phyloP scores from a whole-genome alignment of 2,113 vertebrate genomes.

The Bufo gargarizans region DNA sequence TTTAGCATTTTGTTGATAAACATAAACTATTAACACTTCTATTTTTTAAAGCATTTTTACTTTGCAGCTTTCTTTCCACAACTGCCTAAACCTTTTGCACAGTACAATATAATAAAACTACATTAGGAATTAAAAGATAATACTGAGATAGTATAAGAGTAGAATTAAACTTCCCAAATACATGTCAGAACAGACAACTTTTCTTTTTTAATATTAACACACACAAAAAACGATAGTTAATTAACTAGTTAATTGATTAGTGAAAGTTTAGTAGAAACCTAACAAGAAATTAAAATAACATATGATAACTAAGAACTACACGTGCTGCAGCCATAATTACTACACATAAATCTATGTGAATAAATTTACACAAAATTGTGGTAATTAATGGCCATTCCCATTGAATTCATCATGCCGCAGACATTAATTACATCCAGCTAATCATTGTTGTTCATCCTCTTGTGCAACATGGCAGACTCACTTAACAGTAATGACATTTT shows the following conservation, averaged over 20 bases:
- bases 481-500: constrained; percentile 48
- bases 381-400: constrained; percentile 41
- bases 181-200: neutral
- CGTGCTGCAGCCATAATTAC: constrained; percentile 10
- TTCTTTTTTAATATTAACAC: neutral
- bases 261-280: neutral
- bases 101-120: no score
- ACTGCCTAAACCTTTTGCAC: no score
- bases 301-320: neutral
- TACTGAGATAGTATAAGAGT: neutral
- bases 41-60: no score
- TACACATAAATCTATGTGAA: constrained; percentile 42
- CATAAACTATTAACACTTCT: no score
- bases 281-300: neutral
- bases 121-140: no score
- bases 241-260: neutral
- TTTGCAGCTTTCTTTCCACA: no score
- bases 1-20: no score
- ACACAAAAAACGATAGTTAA: neutral
- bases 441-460: constrained; percentile 49
- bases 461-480: constrained; percentile 46
- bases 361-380: constrained; percentile 51
- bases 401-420: constrained; percentile 40
- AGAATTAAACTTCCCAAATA: neutral
- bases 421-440: constrained; percentile 45